Conservation (phyloP, 1,140 invertebrate genomes). For the Paracyclopina nana region DNA sequence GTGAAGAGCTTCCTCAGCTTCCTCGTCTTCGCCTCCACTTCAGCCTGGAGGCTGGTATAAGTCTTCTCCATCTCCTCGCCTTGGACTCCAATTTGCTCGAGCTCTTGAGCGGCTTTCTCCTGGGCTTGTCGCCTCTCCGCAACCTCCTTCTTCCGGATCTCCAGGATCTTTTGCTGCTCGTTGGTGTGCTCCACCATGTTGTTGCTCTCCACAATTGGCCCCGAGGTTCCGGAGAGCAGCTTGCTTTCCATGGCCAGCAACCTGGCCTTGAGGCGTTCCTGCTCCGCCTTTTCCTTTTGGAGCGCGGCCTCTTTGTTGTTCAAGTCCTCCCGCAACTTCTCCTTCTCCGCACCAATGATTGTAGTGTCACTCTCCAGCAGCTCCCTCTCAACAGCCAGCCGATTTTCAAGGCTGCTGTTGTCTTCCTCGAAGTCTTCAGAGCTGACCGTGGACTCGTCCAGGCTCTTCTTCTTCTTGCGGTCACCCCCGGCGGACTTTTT, state of each 20-base stretch:
- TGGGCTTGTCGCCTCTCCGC: conserved; percentile 40
- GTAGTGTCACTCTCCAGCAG: conserved; percentile 11
- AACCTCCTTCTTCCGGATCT: conserved; percentile 54
- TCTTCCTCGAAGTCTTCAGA: background rate
- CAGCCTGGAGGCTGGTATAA: conserved; percentile 65
- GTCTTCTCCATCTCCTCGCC: conserved; percentile 62
- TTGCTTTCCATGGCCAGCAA: conserved; percentile 59
- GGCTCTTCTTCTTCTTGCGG: background rate
- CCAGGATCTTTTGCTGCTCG: conserved; percentile 60
- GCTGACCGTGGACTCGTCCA: background rate
- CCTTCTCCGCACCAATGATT: conserved; percentile 26
- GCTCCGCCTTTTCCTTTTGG: conserved; percentile 32
- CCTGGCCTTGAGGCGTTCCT: conserved; percentile 32
- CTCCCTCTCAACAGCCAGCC: conserved; percentile 4
- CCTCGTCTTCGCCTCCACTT: conserved; percentile 76
- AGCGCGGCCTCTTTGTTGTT: conserved; percentile 36
- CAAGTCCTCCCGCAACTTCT: conserved; percentile 36
- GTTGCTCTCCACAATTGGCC: no score
- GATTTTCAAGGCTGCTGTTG: background rate
- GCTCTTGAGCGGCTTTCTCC: conserved; percentile 61
- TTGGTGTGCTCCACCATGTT: conserved; percentile 78
- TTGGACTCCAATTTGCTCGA: conserved; percentile 70
- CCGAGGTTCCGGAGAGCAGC: conserved; percentile 44
- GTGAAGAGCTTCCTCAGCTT: conserved; percentile 53
- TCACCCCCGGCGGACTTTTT: background rate